Base-by-base conservation (phyloP, 2,113 vertebrate species). In the Gymnogyps californianus region DNA sequence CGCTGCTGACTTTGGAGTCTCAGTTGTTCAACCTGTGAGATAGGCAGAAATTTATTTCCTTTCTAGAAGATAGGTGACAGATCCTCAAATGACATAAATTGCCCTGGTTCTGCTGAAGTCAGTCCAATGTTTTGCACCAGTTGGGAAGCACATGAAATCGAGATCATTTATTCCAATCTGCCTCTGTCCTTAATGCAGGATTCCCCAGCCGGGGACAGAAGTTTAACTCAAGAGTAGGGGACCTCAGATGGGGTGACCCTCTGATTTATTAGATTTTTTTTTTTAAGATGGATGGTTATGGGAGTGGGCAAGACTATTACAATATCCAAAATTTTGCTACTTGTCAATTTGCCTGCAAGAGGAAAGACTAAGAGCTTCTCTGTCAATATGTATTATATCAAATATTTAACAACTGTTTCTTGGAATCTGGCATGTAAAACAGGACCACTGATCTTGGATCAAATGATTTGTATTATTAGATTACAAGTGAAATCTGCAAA, bases 401-500 rank as follows among this genome's bases (percentile, higher is more conserved):
- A 83, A 70, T 64, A 90, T 77, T 88, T 31, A 38, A 71, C 38
- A 24, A 7, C 4, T 1, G 1, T 80, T 91, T 76, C 71, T 83
- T 71, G 8, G 28, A 83, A 86, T 36, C 10, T 34, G 31, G 9
- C 3, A 4, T 36, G 15, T 47, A 72, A 65, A 65, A 62, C 6
- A 46, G 55, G 49, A 21, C 3, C 0, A 7, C 18, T 67, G 69
- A 57, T 61, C 49, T 67, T 51, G 77, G 72, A 83, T 85, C 69
- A 90, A 84, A 89, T 85, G 24, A 61, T 91, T 93, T 86, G 42
- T 87, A 80, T 97, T 92, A 89, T 88, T 91, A 89, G 74, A 94
- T 65, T 95, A 92, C 67, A 90, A 96, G 29, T 87, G 84, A 96
- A 95, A 86, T 38, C 58, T 54, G 67, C 44, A 95, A 97, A 64